A percentile compares a stretch with the other conserved stretches of the same genome.
Evolutionary conservation across 2,888 invertebrate species (phyloP).

Genomic region (Cotesia congregata): DNA sequence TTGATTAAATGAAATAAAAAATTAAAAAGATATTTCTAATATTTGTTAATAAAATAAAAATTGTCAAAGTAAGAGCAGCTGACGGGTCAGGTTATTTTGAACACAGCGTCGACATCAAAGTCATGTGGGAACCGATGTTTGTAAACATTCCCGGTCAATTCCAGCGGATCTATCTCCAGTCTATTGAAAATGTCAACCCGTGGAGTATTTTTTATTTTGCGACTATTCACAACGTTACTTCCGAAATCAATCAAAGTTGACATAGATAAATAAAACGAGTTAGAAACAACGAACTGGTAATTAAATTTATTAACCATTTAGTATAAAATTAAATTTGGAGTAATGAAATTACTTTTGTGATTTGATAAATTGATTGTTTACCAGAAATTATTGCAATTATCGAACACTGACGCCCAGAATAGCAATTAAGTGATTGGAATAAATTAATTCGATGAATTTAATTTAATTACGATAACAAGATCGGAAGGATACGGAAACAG

Average conservation of each 20-base stretch:
- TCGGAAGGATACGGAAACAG: background rate
- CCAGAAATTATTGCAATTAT: too few relatives aligned
- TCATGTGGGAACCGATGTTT: background rate
- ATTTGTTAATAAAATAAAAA: background rate
- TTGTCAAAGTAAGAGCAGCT: background rate
- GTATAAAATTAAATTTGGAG: too few relatives aligned
- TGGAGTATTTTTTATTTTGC: background rate
- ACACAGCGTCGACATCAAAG: background rate
- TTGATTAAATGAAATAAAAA: background rate
- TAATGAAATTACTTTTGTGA: too few relatives aligned
- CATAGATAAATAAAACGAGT: too few relatives aligned
- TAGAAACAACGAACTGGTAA: too few relatives aligned
- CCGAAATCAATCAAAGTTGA: too few relatives aligned
- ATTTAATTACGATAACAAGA: too few relatives aligned
- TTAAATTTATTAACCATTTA: too few relatives aligned
- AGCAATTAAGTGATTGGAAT: too few relatives aligned
- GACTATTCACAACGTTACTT: background rate
- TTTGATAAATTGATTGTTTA: too few relatives aligned
- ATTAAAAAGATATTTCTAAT: background rate
- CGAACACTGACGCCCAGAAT: too few relatives aligned
- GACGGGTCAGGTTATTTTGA: background rate
- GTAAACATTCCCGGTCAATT: background rate
- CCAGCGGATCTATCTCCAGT: background rate
- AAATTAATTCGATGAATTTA: too few relatives aligned
- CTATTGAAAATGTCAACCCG: background rate